These are phyloP conservation scores for Elephas maximus DNA, from an alignment of 2,113 vertebrate genomes.

Conservation along the genomic window DNA sequence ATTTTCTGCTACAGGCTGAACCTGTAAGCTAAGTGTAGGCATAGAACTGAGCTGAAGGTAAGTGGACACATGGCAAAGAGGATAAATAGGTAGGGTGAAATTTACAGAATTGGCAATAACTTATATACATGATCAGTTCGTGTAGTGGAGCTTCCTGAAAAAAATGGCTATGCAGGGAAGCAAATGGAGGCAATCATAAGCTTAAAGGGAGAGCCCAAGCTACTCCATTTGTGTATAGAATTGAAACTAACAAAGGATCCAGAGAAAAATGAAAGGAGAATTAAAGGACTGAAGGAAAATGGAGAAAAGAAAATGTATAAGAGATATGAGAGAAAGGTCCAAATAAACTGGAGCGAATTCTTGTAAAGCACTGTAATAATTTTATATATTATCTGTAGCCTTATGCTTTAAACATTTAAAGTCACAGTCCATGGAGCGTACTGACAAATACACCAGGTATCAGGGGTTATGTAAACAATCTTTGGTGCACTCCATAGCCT, in stretches of 20 bases:
- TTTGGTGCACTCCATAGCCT: constrained; percentile 65
- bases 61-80: neutral
- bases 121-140: neutral
- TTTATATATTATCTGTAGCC: constrained; percentile 66
- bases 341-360: constrained; percentile 41
- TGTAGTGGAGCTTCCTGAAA: neutral
- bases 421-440: constrained; percentile 40
- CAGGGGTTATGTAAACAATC: constrained; percentile 83
- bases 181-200: neutral
- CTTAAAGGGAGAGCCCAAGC: neutral
- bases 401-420: constrained; percentile 69
- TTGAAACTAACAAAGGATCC: neutral
- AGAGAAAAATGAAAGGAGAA: neutral
- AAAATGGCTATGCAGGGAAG: neutral
- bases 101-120: neutral
- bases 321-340: neutral
- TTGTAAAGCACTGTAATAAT: constrained; percentile 40
- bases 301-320: neutral
- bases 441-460: constrained; percentile 79
- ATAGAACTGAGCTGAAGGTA: neutral
- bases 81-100: neutral
- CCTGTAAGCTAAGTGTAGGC: neutral
- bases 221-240: neutral
- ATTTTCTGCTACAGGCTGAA: neutral
- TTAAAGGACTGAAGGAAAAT: neutral